phyloP scores from a whole-genome alignment of 2,113 vertebrate genomes.

The Catagonus wagneri region DNA sequence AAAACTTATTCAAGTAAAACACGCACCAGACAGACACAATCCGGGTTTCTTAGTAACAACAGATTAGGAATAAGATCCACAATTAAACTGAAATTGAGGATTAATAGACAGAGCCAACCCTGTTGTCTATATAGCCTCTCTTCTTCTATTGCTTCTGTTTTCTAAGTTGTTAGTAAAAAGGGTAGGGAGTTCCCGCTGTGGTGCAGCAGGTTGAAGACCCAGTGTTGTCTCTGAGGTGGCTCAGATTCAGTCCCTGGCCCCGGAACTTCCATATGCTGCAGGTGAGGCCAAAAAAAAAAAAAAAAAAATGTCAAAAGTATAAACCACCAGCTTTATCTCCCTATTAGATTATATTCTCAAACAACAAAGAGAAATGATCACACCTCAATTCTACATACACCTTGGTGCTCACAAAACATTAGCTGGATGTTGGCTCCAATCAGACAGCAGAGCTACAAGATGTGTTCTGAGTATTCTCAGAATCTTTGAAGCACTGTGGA shows the following conservation, averaged over 20 bases:
- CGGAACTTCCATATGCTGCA: too few relatives aligned
- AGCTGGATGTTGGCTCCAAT: not conserved
- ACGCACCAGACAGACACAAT: not conserved
- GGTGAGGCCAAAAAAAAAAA: too few relatives aligned
- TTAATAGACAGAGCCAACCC: not conserved
- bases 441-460: not conserved
- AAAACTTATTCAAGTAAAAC: constrained; percentile 12
- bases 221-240: too few relatives aligned
- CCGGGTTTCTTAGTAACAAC: not conserved
- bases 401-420: not conserved
- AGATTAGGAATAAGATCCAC: constrained; percentile 25
- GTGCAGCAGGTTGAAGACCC: too few relatives aligned
- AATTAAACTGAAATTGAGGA: constrained; percentile 32
- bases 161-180: not conserved
- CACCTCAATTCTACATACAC: not conserved
- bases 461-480: not conserved
- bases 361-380: constrained; percentile 31
- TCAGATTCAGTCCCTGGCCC: too few relatives aligned
- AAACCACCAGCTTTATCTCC: not conserved
- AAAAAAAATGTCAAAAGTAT: not conserved
- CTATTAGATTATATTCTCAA: constrained; percentile 22
- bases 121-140: not conserved
- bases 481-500: not conserved
- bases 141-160: not conserved
- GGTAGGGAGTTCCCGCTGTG: too few relatives aligned